Evolutionary conservation across 2,888 invertebrate genomes (phyloP), one percentile per base, ranked within the genome.

Genomic region (Chymomyza fuscimana): DNA sequence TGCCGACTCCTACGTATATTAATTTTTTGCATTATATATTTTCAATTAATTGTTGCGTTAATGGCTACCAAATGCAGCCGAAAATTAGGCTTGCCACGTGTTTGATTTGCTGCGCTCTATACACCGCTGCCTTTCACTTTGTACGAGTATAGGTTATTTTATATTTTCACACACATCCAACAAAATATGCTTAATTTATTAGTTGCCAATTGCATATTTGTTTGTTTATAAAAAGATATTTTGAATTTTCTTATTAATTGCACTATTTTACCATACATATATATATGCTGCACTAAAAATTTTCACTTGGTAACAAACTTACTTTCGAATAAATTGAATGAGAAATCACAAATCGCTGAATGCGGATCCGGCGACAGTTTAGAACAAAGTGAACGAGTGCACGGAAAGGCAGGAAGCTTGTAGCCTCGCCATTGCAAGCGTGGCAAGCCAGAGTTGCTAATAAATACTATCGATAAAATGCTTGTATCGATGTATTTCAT

Each of bases 321-420:
- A 90, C 89, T 90, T 88, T 82, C 78, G 86, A 89, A 87, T 78
- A 89, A 90, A 90, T 89, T 87, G 85, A 88, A 88, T 81, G 89
- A 90, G 89, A 89, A 87, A 90, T 89, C 89, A 90, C 89, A 88
- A 84, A 89, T 88, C 82, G 40, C 40, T 46, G 90, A 89, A 91
- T 93, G 94, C 93, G 93, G 92, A 92, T 93, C 93, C 94, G 94
- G 93, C 94, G 93, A 94, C 93, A 93, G 94, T 93, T 94, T 93
- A 93, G 93, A 94, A 94, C 93, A 94, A 94, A 94, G 94, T 94
- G 94, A 93, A 93, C 93, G 94, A 94, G 94, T 91, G 92, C 92
- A 91, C 79, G 91, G 92, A 92, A 92, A 92, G 91, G 69, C 68
- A 79, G 74, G 79, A 77, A 82, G 73, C 82, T 82, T 85, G 79